A percentile compares a stretch with the other conserved stretches of the same genome.
Evolutionary conservation across 64 coral and sea anemone genomes (phyloP).

Genomic region (Pocillopora damicornis): DNA sequence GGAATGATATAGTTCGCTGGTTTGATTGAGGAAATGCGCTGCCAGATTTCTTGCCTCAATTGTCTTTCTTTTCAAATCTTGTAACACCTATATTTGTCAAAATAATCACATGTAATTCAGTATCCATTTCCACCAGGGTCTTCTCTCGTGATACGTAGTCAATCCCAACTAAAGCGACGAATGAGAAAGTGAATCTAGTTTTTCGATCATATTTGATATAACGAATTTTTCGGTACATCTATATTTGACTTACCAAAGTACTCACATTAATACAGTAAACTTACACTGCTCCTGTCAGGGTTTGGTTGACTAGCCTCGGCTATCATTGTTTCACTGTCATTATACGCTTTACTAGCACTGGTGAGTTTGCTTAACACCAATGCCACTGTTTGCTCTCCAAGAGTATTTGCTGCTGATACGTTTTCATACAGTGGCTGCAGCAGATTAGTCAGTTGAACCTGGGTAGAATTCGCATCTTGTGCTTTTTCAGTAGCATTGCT

Average conservation of each 20-base stretch:
- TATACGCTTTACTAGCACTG: constrained; percentile 35
- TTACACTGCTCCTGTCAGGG: constrained; percentile 56
- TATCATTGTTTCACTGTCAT: constrained; percentile 32
- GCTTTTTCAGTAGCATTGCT: constrained; percentile 33
- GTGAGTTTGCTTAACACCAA: constrained; percentile 16
- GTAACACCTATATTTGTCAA: constrained; percentile 1
- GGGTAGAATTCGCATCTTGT: neutral
- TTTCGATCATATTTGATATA: no score
- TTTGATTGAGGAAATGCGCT: constrained; percentile 16
- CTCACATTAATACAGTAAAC: neutral
- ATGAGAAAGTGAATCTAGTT: no score
- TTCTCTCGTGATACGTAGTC: neutral
- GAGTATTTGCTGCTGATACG: constrained; percentile 6
- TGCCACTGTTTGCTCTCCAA: constrained; percentile 40
- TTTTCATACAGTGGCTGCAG: constrained; percentile 42
- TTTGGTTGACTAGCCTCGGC: constrained; percentile 25
- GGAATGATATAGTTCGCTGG: constrained; percentile 43
- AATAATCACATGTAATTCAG: neutral
- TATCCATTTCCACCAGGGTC: neutral
- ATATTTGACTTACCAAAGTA: no score
- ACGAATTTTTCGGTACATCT: no score
- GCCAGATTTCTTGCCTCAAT: neutral
- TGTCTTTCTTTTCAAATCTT: constrained; percentile 34
- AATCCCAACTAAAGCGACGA: no score
- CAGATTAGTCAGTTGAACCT: constrained; percentile 10